Conservation (phyloP, 1,140 invertebrate genomes). For the Drosophila sp. region DNA sequence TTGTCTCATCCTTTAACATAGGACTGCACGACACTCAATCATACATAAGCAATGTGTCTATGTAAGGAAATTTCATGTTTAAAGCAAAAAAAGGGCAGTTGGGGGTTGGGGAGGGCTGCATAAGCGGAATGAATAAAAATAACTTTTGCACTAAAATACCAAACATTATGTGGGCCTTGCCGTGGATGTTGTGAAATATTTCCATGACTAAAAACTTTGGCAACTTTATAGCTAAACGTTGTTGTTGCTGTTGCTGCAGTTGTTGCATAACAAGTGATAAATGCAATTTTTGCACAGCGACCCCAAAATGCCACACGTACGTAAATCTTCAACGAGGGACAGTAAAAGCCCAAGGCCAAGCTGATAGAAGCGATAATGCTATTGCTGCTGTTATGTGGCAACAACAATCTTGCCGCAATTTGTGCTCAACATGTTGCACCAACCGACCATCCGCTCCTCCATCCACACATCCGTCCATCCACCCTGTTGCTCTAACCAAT, state of each 20-base stretch:
- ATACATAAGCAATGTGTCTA: not conserved
- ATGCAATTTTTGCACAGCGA: constrained; percentile 24
- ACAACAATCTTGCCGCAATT: constrained; percentile 24
- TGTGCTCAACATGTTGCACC: constrained; percentile 21
- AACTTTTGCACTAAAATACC: constrained; percentile 7
- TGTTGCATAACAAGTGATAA: constrained; percentile 20
- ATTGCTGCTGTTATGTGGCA: constrained; percentile 15
- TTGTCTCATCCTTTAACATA: too few relatives aligned
- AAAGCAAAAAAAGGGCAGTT: not conserved
- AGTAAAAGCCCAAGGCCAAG: constrained; percentile 2
- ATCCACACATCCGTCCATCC: not conserved
- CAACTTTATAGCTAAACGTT: constrained; percentile 9
- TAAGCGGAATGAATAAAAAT: constrained; percentile 9
- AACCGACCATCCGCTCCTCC: not conserved
- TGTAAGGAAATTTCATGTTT: not conserved
- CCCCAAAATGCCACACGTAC: constrained; percentile 10
- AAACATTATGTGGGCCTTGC: constrained; percentile 17
- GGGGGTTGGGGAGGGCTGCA: not conserved
- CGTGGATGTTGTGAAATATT: constrained; percentile 18
- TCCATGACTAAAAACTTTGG: not conserved
- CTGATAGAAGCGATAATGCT: constrained; percentile 2
- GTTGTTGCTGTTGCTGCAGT: not conserved
- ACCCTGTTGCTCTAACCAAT: not conserved
- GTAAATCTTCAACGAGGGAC: not conserved
- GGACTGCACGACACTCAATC: too few relatives aligned